These are phyloP conservation scores for Melanophora roralis DNA, from an alignment of 2,888 invertebrate species.

Conservation along the genomic window DNA sequence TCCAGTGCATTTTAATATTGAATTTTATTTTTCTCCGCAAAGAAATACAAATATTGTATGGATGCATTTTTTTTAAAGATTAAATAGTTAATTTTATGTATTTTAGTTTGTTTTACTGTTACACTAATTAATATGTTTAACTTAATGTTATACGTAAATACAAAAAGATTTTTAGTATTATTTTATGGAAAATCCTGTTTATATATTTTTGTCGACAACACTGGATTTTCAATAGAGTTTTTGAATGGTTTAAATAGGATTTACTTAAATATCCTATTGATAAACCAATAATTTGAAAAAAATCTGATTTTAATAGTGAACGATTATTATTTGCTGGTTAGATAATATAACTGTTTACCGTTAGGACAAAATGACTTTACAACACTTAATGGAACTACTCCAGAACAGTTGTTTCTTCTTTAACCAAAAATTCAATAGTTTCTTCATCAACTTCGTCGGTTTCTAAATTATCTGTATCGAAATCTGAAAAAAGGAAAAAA, in stretches of 20 bases:
- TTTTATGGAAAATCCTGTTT: slow-evolving; percentile 18
- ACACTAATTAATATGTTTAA: slow-evolving; percentile 25
- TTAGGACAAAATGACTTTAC: slow-evolving; percentile 16
- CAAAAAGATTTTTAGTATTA: slow-evolving; percentile 6
- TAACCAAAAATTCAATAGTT: slow-evolving; percentile 97
- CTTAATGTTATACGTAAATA: slow-evolving; percentile 15
- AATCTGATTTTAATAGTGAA: neutral
- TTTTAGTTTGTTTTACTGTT: slow-evolving; percentile 21
- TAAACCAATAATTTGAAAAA: neutral
- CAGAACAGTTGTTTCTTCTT: slow-evolving; percentile 91
- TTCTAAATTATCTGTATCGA: slow-evolving; percentile 95
- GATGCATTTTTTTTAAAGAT: slow-evolving; percentile 4
- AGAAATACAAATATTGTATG: slow-evolving; percentile 32
- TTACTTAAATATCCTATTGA: too few relatives aligned
- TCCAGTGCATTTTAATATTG: slow-evolving; percentile 47
- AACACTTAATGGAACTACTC: slow-evolving; percentile 79
- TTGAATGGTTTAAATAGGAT: slow-evolving; percentile 8
- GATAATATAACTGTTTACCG: slow-evolving; percentile 21
- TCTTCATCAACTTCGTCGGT: slow-evolving; percentile 96
- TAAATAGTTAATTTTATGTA: slow-evolving; percentile 37
- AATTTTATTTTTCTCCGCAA: slow-evolving; percentile 33
- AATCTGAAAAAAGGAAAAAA: slow-evolving; percentile 80
- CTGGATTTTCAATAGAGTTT: slow-evolving; percentile 39
- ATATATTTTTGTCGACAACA: slow-evolving; percentile 11
- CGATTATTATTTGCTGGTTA: slow-evolving; percentile 14